A percentile compares a stretch with the other conserved stretches of the same genome.
Conservation (phyloP, 2,797 vertebrate genomes). For the Loris lydekkerianus region DNA sequence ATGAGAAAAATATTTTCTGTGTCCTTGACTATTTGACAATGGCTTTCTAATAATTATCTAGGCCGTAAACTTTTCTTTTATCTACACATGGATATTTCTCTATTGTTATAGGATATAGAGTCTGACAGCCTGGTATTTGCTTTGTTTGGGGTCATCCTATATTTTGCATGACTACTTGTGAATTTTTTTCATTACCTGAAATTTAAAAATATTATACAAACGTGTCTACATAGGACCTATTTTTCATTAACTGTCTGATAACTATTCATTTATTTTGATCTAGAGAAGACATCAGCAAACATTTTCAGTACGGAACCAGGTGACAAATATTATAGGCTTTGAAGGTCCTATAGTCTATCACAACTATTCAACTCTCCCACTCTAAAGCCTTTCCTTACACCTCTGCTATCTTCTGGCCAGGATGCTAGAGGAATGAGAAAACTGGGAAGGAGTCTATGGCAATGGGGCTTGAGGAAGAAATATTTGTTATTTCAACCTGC, state of each 20-base stretch:
- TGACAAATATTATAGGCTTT: constrained; percentile 16
- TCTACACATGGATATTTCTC: neutral
- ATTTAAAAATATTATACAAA: constrained; percentile 52
- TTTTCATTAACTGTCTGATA: constrained; percentile 55
- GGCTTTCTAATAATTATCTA: neutral
- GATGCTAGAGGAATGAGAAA: neutral
- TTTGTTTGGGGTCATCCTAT: constrained; percentile 29
- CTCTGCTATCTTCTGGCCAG: neutral
- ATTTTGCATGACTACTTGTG: constrained; percentile 47
- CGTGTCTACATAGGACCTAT: neutral
- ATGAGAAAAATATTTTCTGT: constrained; percentile 18
- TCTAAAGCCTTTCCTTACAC: neutral
- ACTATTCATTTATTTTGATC: constrained; percentile 57
- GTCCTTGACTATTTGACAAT: neutral
- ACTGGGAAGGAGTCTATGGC: neutral
- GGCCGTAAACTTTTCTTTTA: neutral
- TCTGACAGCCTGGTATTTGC: neutral
- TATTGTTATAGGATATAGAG: neutral
- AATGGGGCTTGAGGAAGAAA: neutral
- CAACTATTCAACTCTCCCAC: neutral
- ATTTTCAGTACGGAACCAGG: neutral
- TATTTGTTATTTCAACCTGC: constrained; percentile 24
- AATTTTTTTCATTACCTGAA: constrained; percentile 44
- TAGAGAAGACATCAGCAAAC: constrained; percentile 25
- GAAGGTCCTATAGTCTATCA: neutral